These are phyloP conservation scores for Drosophila kepulauana DNA, from an alignment of 1,140 invertebrate genomes.

Conservation along the genomic window DNA sequence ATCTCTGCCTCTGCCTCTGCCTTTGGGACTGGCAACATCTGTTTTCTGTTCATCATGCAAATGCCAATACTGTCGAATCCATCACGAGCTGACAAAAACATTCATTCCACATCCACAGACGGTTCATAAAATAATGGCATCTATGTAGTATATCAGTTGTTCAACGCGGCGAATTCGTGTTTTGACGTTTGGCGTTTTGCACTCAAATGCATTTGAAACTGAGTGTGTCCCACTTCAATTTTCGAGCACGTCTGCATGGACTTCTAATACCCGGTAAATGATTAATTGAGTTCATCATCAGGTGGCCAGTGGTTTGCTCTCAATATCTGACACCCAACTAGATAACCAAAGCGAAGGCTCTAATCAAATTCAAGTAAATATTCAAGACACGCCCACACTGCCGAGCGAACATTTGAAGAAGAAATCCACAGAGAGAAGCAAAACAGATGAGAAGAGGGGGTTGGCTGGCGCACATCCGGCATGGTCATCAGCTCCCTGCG, in stretches of 20 bases:
- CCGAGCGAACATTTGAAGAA: not conserved
- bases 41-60: conserved; percentile 49
- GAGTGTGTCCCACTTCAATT: conserved; percentile 1
- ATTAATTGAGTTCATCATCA: conserved; percentile 10
- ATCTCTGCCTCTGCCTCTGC: not conserved
- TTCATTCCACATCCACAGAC: not conserved
- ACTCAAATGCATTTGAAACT: not conserved
- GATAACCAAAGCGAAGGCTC: not conserved
- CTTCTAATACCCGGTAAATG: conserved; percentile 13
- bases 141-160: not conserved
- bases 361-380: conserved; percentile 39
- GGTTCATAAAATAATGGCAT: not conserved
- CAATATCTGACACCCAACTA: not conserved
- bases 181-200: not conserved
- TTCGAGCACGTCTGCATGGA: not conserved
- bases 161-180: not conserved
- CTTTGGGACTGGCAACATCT: conserved; percentile 40
- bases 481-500: conserved; percentile 12
- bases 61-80: conserved; percentile 35
- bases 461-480: conserved; percentile 10
- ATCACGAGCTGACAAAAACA: conserved; percentile 20
- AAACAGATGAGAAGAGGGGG: too few species aligned
- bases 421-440: too few species aligned
- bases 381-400: conserved; percentile 40
- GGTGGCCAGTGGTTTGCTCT: not conserved